Conservation (phyloP, 2,113 vertebrate species). For the Austrofundulus limnaeus region DNA sequence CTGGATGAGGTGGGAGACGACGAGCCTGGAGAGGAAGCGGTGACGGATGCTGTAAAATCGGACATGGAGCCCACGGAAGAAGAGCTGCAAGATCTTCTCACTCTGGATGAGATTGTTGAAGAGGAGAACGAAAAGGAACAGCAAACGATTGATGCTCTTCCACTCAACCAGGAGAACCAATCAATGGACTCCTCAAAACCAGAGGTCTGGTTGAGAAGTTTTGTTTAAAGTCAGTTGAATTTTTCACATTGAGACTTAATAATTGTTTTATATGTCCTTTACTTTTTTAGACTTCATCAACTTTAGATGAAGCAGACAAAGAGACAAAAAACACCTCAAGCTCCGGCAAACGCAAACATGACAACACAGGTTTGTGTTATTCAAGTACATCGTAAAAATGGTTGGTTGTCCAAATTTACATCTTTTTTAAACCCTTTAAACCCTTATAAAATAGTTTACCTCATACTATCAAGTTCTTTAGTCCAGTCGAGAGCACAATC, state of each 20-base stretch:
- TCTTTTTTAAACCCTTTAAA: no score
- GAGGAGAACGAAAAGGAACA: conserved; percentile 39
- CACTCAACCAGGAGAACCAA: conserved; percentile 36
- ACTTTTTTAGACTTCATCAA: conserved; percentile 8
- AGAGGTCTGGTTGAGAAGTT: conserved; percentile 57
- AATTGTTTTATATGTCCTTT: not conserved
- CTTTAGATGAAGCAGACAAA: not conserved
- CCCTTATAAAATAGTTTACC: no score
- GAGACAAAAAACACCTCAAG: not conserved
- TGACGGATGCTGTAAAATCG: conserved; percentile 2
- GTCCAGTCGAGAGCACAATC: no score
- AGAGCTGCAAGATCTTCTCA: conserved; percentile 57
- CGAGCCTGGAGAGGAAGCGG: conserved; percentile 29
- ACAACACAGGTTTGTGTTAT: conserved; percentile 21
- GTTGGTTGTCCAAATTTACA: no score
- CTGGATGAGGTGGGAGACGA: conserved; percentile 70
- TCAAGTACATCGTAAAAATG: not conserved
- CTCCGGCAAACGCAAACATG: conserved; percentile 9
- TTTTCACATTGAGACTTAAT: not conserved
- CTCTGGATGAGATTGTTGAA: conserved; percentile 50
- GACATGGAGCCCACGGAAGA: conserved; percentile 19
- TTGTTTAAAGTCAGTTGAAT: not conserved
- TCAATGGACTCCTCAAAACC: conserved; percentile 44
- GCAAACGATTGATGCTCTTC: not conserved
- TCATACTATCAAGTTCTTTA: no score